These are phyloP conservation scores for Apotomis turbidana DNA, from an alignment of 2,888 invertebrate species.

Conservation along the genomic window DNA sequence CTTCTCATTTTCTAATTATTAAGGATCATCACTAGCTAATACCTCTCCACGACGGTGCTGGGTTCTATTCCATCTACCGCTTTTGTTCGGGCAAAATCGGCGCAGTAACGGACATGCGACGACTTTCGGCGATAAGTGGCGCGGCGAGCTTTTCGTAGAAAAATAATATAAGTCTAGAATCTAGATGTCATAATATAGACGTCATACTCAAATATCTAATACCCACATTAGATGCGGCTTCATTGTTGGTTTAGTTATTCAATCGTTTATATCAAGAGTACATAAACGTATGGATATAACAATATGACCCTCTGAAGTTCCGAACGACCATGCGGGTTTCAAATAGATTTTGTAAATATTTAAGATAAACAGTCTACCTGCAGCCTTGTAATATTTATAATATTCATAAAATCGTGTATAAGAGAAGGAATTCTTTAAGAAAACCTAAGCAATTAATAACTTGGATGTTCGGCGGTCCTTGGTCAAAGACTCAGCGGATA, in stretches of 20 bases:
- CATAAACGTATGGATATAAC: neutral
- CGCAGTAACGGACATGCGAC: too few relatives aligned
- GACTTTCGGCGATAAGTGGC: too few relatives aligned
- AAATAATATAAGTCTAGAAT: too few relatives aligned
- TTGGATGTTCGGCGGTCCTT: conserved; percentile 28
- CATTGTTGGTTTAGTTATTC: neutral
- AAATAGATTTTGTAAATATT: conserved; percentile 15
- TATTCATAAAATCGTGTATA: conserved; percentile 18
- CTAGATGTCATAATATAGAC: too few relatives aligned
- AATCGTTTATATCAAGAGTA: neutral
- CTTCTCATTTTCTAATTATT: too few relatives aligned
- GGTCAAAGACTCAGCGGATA: conserved; percentile 56
- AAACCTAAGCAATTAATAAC: conserved; percentile 24
- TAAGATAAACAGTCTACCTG: neutral
- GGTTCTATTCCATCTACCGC: too few relatives aligned
- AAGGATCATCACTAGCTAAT: too few relatives aligned
- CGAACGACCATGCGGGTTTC: neutral
- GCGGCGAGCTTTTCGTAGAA: too few relatives aligned
- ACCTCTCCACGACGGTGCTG: too few relatives aligned
- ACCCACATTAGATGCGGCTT: too few relatives aligned
- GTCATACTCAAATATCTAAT: too few relatives aligned
- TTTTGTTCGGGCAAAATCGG: too few relatives aligned
- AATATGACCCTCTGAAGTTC: conserved; percentile 10
- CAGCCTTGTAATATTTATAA: conserved; percentile 10
- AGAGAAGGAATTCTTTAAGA: conserved; percentile 7